Conservation (phyloP, 2,888 invertebrate genomes). For the Notocelia uddmanniana region DNA sequence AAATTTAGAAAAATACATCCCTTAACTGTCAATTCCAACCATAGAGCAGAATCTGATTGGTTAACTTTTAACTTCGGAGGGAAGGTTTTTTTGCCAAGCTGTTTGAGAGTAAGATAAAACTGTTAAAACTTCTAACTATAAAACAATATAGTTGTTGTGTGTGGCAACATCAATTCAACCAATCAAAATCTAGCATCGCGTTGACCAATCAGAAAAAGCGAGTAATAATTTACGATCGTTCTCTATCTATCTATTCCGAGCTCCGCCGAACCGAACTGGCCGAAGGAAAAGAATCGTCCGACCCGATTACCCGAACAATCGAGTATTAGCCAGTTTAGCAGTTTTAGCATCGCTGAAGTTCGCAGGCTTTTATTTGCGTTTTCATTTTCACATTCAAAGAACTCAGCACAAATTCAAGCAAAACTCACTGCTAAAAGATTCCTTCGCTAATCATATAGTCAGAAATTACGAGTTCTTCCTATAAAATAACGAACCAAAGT, state of each 20-base stretch:
- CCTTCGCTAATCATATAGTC: constrained; percentile 19
- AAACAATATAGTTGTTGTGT: too few relatives aligned
- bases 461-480: constrained; percentile 52
- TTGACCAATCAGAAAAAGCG: constrained; percentile 8
- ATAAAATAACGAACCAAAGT: constrained; percentile 68
- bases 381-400: constrained; percentile 19
- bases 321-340: constrained; percentile 36
- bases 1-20: constrained; percentile 18
- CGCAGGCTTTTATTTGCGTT: constrained; percentile 40
- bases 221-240: not conserved
- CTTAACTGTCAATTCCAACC: constrained; percentile 1
- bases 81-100: constrained; percentile 1
- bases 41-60: not conserved
- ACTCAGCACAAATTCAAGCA: constrained; percentile 12
- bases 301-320: constrained; percentile 33
- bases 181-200: constrained; percentile 15
- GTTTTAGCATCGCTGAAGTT: constrained; percentile 40
- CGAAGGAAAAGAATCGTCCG: constrained; percentile 19
- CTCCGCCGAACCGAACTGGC: constrained; percentile 6
- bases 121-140: too few relatives aligned
- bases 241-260: not conserved
- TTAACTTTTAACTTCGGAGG: not conserved
- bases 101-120: constrained; percentile 3
- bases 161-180: constrained; percentile 16
- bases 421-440: constrained; percentile 15